These are phyloP conservation scores for Cantharis flavilabris DNA, from an alignment of 2,888 invertebrate species.

Conservation along the genomic window DNA sequence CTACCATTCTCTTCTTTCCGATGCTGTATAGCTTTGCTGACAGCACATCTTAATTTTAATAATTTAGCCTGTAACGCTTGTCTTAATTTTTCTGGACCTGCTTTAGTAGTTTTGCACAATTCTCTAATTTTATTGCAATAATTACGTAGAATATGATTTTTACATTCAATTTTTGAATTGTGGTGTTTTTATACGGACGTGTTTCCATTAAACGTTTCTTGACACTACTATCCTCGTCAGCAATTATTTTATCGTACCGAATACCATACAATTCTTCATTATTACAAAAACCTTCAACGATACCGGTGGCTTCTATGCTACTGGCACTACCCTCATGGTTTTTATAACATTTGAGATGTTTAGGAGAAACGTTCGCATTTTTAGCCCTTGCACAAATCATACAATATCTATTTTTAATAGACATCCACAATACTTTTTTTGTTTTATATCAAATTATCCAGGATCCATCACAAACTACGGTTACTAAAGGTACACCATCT, in stretches of 20 bases:
- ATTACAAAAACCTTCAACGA: conserved; percentile 28
- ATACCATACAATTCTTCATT: conserved; percentile 25
- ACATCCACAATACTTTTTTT: too few species aligned
- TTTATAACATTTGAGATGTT: conserved; percentile 16
- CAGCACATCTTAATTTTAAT: conserved; percentile 2
- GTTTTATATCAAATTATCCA: too few species aligned
- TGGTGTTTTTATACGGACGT: not conserved
- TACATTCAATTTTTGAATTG: conserved; percentile 28
- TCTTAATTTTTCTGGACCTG: not conserved
- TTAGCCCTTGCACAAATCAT: too few species aligned
- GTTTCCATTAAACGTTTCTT: conserved; percentile 14
- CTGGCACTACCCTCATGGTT: conserved; percentile 17
- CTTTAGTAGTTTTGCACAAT: not conserved
- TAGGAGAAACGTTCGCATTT: not conserved
- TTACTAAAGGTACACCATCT: too few species aligned
- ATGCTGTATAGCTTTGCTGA: conserved; percentile 1
- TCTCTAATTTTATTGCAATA: conserved; percentile 18
- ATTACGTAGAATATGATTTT: conserved; percentile 30
- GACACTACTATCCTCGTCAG: conserved; percentile 29
- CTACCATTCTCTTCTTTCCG: conserved; percentile 4
- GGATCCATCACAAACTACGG: too few species aligned
- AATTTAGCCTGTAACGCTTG: conserved; percentile 2
- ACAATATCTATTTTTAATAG: too few species aligned
- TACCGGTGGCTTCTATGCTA: conserved; percentile 26
- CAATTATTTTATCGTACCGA: conserved; percentile 25